Evolutionary conservation across 2,888 invertebrate species (phyloP).

Genomic region (Erebia ligea): DNA sequence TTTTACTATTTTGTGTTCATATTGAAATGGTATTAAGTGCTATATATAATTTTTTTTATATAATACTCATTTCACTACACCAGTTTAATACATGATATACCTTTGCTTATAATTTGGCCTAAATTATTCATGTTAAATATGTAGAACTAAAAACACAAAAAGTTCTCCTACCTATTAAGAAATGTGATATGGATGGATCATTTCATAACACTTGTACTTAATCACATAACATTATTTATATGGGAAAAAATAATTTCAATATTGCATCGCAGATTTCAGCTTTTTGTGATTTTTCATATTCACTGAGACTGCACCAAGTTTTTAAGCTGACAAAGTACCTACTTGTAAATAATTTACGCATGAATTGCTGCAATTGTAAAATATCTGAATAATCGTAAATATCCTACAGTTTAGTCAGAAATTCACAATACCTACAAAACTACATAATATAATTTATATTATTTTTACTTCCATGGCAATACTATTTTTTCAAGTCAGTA

Average conservation of each 20-base stretch:
- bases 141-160: background rate
- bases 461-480: background rate
- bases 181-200: background rate
- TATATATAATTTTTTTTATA: background rate
- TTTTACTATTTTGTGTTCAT: slow-evolving; percentile 42
- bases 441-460: background rate
- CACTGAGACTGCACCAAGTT: background rate
- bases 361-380: slow-evolving; percentile 2
- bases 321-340: background rate
- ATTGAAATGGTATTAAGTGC: slow-evolving; percentile 23
- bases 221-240: background rate
- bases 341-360: slow-evolving; percentile 2
- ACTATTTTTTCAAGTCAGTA: background rate
- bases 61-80: slow-evolving; percentile 33
- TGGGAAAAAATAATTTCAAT: background rate
- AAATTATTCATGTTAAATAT: slow-evolving; percentile 18
- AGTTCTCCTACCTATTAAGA: slow-evolving; percentile 3
- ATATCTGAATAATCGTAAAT: background rate
- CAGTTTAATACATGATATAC: slow-evolving; percentile 23
- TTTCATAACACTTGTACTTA: slow-evolving; percentile 9
- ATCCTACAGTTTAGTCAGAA: background rate
- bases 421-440: background rate
- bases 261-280: slow-evolving; percentile 11
- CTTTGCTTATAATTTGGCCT: slow-evolving; percentile 34
- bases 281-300: background rate